Percentiles rank a stretch among this genome's conserved stretches.
Conservation (phyloP, 1,140 invertebrate genomes). For the Diplogasteroides magnus region DNA sequence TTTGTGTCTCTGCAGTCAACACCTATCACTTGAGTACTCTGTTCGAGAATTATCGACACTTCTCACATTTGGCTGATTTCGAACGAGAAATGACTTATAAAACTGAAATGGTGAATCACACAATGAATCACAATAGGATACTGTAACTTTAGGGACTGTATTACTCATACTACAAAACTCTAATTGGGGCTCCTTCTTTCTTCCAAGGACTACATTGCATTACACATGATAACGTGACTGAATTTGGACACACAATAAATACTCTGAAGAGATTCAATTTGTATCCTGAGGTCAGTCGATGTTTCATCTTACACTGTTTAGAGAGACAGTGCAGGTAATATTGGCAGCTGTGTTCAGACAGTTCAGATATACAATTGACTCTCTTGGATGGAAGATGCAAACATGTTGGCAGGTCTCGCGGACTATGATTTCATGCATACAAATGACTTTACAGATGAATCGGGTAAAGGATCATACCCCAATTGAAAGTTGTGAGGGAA, state of each 20-base stretch:
- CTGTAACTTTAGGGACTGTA: conserved; percentile 75
- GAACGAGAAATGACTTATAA: conserved; percentile 61
- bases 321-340: too few relatives aligned
- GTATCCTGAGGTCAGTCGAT: conserved; percentile 78
- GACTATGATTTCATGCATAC: too few relatives aligned
- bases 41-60: conserved; percentile 61
- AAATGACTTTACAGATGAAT: too few relatives aligned
- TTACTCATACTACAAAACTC: conserved; percentile 78
- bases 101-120: conserved; percentile 62
- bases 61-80: conserved; percentile 61
- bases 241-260: conserved; percentile 74
- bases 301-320: too few relatives aligned
- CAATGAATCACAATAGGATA: too few relatives aligned
- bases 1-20: conserved; percentile 41
- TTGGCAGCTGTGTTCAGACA: conserved; percentile 62
- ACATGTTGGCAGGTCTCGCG: conserved; percentile 62
- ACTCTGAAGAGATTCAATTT: conserved; percentile 75
- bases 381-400: conserved; percentile 57
- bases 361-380: conserved; percentile 57
- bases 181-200: conserved; percentile 68
- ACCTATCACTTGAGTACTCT: conserved; percentile 49
- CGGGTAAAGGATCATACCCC: conserved; percentile 64
- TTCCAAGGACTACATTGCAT: conserved; percentile 65
- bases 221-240: conserved; percentile 71
- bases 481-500: conserved; percentile 70